These are phyloP conservation scores for Pseudomyrmex gracilis DNA, from an alignment of 1,140 invertebrate genomes.

Conservation along the genomic window DNA sequence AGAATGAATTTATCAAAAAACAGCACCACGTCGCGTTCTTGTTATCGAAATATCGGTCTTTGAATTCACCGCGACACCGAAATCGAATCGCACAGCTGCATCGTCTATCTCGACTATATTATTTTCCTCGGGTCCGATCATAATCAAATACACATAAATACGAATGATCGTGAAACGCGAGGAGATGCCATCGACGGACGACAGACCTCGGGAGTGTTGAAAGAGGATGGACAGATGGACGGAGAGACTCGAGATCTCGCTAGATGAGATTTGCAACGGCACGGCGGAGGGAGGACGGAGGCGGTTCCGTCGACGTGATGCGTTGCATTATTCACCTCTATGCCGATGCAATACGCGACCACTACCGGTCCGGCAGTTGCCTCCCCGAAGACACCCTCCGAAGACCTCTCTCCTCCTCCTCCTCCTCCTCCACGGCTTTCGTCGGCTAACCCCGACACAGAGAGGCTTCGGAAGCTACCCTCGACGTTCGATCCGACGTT, in stretches of 20 bases:
- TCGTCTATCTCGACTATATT: constrained; percentile 22
- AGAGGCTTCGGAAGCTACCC: constrained; percentile 73
- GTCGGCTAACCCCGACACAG: constrained; percentile 59
- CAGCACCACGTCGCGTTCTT: background rate
- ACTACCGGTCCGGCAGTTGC: constrained; percentile 65
- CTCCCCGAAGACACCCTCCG: constrained; percentile 43
- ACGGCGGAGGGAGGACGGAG: constrained; percentile 35
- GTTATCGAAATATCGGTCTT: constrained; percentile 17
- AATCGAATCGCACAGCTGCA: constrained; percentile 29
- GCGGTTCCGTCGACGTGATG: constrained; percentile 80
- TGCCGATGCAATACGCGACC: constrained; percentile 74
- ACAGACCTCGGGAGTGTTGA: background rate
- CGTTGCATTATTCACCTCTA: constrained; percentile 83
- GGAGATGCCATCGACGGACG: background rate
- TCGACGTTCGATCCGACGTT: constrained; percentile 53
- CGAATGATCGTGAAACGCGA: constrained; percentile 17
- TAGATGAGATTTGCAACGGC: constrained; percentile 79
- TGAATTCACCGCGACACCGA: constrained; percentile 32
- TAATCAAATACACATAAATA: constrained; percentile 56
- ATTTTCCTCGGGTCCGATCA: background rate
- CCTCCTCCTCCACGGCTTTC: constrained; percentile 11
- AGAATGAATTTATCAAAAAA: too few relatives aligned
- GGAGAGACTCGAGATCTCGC: constrained; percentile 64
- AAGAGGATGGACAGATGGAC: constrained; percentile 35
- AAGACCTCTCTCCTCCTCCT: background rate